Evolutionary conservation across 2,113 vertebrate genomes (phyloP), one percentile per base, ranked within the genome.

Genomic region (Catagonus wagneri): DNA sequence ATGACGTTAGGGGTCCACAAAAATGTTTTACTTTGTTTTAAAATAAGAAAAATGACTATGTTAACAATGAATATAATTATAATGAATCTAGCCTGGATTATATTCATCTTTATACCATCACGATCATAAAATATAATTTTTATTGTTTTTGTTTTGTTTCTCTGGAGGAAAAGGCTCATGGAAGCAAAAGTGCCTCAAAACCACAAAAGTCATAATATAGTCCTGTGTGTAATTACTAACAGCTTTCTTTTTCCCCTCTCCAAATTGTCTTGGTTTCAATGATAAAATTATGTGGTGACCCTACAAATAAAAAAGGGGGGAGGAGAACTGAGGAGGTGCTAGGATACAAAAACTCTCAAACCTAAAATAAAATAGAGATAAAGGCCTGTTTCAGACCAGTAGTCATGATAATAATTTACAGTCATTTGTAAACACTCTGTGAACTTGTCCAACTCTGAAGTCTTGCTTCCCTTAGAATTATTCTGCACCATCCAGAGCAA

Each of bases 1-100:
- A 0, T 25, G 25, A 36, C 29, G 9, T 52, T 85, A 85, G 19
- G n/a, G 3, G 10, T 34, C 34, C 56, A 52, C 15, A 3, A 3
- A 80, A 89, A n/a, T 66, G 32, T 52, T 88, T 71, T 22, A 71
- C 72, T 76, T 86, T 61, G 54, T 91, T 86, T 94, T 74, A 23
- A 79, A 95, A 74, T 54, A 83, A 39, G 44, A 36, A 90, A 56
- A 29, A 36, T 88, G 29, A 71, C 27, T 52, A 50, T 50, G 68
- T 25, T 17, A 76, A 83, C 56, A 68, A 20, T 36, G 16, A 78
- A 23, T 29, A 39, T 52, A 75, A 23, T 32, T 23, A 60, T 74
- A 69, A 60, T 54, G 65, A 89, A 83, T 87, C 12, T 11, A 80
- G n/a, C 36, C 71, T 78, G 32, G 25, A 56, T 78, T 75, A 34